A percentile compares a stretch with the other conserved stretches of the same genome.
Evolutionary conservation across 1,140 invertebrate species (phyloP).

Genomic region (Olivierus martensii): DNA sequence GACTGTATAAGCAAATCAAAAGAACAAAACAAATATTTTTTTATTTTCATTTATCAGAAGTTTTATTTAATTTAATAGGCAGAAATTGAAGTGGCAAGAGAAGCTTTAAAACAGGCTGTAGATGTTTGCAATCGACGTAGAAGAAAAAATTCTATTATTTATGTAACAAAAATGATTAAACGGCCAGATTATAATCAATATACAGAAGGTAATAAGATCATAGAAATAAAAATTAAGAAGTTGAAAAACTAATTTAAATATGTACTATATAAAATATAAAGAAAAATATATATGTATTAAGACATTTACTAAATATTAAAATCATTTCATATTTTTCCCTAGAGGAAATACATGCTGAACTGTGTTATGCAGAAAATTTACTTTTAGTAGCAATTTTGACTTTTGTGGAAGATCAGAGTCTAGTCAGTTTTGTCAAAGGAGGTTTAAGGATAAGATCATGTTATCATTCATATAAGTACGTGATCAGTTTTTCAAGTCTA

Average conservation of each 20-base stretch:
- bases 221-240: background rate
- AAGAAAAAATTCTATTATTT: conserved; percentile 55
- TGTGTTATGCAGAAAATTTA: conserved; percentile 83
- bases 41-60: too few species aligned
- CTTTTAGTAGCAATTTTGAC: conserved; percentile 73
- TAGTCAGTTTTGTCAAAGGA: conserved; percentile 83
- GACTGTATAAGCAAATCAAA: too few species aligned
- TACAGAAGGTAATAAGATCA: conserved; percentile 40
- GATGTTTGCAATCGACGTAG: conserved; percentile 56
- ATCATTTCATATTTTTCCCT: too few species aligned
- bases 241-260: background rate
- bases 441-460: conserved; percentile 84
- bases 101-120: conserved; percentile 57
- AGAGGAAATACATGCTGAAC: conserved; percentile 81
- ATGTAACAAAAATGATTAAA: conserved; percentile 65
- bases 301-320: too few species aligned
- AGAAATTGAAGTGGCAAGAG: conserved; percentile 54
- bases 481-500: background rate
- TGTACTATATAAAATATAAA: too few species aligned
- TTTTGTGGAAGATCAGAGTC: conserved; percentile 86
- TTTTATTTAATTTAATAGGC: conserved; percentile 40
- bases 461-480: conserved; percentile 82
- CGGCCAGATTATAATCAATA: conserved; percentile 59
- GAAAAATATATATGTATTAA: too few species aligned
- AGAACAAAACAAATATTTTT: too few species aligned